phyloP scores from a whole-genome alignment of 2,797 vertebrate genomes.

The Lepus townsendii region DNA sequence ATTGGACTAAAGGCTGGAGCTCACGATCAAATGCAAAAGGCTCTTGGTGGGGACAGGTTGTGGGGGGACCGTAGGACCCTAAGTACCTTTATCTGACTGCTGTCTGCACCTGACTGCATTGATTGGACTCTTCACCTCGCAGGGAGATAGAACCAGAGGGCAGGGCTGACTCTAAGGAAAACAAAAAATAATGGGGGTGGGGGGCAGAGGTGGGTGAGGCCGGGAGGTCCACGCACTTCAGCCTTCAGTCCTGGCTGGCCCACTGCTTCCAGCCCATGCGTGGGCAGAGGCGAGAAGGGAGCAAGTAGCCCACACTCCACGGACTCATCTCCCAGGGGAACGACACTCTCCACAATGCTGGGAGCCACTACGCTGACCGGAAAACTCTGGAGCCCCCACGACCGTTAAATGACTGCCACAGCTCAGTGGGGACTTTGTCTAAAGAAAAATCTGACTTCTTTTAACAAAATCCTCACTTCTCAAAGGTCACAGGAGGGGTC shows the following conservation, averaged over 20 bases:
- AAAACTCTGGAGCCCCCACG: neutral
- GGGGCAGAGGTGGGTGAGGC: too few relatives aligned
- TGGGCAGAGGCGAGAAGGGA: rapidly evolving
- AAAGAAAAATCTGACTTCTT: neutral
- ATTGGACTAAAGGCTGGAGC: neutral
- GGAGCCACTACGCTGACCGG: neutral
- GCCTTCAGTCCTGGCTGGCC: too few relatives aligned
- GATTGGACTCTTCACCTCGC: neutral
- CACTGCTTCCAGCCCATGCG: neutral
- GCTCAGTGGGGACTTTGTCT: neutral
- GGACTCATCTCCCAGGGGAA: neutral
- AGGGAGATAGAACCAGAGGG: neutral
- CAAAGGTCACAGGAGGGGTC: neutral
- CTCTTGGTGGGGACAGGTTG: too few relatives aligned
- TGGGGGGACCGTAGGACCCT: neutral
- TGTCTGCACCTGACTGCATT: neutral
- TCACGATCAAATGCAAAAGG: neutral
- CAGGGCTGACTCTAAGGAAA: neutral
- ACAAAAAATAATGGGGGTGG: neutral
- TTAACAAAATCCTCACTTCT: neutral
- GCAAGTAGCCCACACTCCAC: neutral
- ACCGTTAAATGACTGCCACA: neutral
- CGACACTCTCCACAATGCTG: neutral
- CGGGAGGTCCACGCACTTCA: neutral
- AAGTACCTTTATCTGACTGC: neutral